phyloP scores from a whole-genome alignment of 2,113 vertebrate species.

The Sarotherodon lohbergeri region DNA sequence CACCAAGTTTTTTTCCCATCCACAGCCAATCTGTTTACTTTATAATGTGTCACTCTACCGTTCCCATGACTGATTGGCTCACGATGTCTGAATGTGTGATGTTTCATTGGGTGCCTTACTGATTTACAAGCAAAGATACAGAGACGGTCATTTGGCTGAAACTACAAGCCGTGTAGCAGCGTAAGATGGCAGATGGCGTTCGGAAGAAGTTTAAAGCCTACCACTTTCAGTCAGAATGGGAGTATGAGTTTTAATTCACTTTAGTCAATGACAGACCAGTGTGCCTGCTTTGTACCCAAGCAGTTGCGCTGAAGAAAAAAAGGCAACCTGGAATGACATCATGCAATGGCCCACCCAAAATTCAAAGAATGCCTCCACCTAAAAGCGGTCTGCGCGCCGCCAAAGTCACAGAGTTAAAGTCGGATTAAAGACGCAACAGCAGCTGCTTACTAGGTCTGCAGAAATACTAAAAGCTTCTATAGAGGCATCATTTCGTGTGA shows the following conservation, averaged over 20 bases:
- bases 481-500: not conserved
- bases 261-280: not conserved
- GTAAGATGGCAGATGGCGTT: not conserved
- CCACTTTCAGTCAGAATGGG: not conserved
- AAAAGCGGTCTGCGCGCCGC: accelerated
- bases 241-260: not conserved
- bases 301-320: not conserved
- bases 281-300: not conserved
- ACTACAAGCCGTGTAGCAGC: not conserved
- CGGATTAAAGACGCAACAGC: not conserved
- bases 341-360: not conserved
- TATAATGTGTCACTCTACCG: not conserved
- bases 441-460: not conserved
- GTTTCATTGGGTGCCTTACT: not conserved
- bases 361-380: not conserved
- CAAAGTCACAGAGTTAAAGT: not conserved
- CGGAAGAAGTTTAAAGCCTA: not conserved
- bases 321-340: not conserved
- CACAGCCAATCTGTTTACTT: not conserved
- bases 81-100: not conserved
- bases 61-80: not conserved
- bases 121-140: not conserved
- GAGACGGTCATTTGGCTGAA: not conserved
- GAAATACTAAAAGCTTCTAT: not conserved
- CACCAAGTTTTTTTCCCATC: too few relatives aligned